These are phyloP conservation scores for Malacoraja senta DNA, from an alignment of 2,797 vertebrate genomes.

Conservation along the genomic window DNA sequence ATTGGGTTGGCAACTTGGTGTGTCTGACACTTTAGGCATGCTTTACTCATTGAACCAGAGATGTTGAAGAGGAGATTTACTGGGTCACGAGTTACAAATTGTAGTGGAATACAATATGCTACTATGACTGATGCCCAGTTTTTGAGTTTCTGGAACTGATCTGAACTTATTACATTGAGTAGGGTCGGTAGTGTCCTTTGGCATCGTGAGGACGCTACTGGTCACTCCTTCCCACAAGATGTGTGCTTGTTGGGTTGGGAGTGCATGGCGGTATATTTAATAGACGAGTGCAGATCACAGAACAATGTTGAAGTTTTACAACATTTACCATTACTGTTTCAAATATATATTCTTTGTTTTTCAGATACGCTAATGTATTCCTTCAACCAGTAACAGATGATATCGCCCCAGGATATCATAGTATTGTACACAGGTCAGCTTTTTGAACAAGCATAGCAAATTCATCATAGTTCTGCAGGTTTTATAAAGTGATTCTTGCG, in stretches of 20 bases:
- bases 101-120: too few species aligned
- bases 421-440: slow-evolving; percentile 89
- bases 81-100: too few species aligned
- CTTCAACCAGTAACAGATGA: slow-evolving; percentile 94
- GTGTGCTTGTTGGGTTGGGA: neutral
- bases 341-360: slow-evolving; percentile 1
- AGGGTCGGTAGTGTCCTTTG: too few species aligned
- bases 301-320: neutral
- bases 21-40: too few species aligned
- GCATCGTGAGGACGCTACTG: too few species aligned
- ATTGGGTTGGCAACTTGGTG: too few species aligned
- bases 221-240: too few species aligned
- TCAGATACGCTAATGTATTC: slow-evolving; percentile 94
- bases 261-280: neutral
- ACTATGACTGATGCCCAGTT: too few species aligned
- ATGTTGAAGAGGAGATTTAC: too few species aligned
- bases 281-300: neutral
- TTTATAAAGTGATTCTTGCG: neutral
- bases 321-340: neutral
- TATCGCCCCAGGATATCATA: slow-evolving; percentile 93
- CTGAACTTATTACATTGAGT: too few species aligned
- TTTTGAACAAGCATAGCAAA: neutral
- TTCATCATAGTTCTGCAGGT: neutral
- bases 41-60: too few species aligned
- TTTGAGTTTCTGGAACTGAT: too few species aligned